Percentiles rank a stretch among this genome's conserved stretches.
These are phyloP conservation scores for Falco berigora DNA, from an alignment of 2,797 vertebrate species.

Conservation along the genomic window DNA sequence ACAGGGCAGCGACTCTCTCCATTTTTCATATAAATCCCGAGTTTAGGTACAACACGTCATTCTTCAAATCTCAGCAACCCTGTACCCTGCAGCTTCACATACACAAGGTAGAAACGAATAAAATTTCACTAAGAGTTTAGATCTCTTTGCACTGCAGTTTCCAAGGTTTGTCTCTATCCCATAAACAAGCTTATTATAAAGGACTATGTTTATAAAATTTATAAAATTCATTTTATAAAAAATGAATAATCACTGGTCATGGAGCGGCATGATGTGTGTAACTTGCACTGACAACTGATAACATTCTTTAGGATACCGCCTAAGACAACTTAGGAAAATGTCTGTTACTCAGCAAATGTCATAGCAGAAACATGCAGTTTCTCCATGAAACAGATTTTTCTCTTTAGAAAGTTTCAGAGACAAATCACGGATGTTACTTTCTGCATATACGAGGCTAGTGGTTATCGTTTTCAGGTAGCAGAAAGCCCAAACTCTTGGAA, in stretches of 20 bases:
- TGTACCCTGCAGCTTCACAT: background rate
- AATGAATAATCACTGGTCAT: background rate
- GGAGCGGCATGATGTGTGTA: rapidly evolving
- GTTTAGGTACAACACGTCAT: background rate
- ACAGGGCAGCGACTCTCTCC: background rate
- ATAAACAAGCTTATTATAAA: background rate
- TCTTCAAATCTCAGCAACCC: background rate
- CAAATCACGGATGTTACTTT: background rate
- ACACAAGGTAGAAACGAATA: background rate
- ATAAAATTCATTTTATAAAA: background rate
- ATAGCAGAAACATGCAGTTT: background rate
- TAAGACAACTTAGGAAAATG: background rate
- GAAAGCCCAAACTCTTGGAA: background rate
- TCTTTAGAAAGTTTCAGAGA: background rate
- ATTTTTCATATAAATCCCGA: background rate
- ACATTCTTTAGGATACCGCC: background rate
- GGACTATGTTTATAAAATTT: background rate
- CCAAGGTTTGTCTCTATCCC: background rate
- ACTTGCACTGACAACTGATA: background rate
- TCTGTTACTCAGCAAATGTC: background rate
- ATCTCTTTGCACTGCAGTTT: background rate
- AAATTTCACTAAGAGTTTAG: background rate
- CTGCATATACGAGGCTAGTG: rapidly evolving
- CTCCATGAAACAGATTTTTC: background rate
- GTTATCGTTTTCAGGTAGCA: background rate